A percentile compares a stretch with the other conserved stretches of the same genome.
Conservation (phyloP, 2,113 vertebrate genomes). For the Arvicanthis niloticus region DNA sequence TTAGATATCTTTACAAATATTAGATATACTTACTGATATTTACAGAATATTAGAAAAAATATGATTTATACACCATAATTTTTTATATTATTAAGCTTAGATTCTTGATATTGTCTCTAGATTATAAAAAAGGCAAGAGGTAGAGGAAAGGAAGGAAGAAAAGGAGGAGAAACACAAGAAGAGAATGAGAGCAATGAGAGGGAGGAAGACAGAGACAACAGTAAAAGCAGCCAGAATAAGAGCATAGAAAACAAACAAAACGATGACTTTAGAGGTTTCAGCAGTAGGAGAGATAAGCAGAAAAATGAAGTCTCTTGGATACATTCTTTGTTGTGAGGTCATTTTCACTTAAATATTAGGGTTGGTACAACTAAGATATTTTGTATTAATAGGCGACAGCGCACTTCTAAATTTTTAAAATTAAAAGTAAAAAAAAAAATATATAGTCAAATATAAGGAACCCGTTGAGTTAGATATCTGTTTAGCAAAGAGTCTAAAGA, state of each 20-base stretch:
- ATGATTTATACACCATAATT: neutral
- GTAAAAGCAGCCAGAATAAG: neutral
- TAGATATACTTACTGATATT: neutral
- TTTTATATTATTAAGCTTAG: neutral
- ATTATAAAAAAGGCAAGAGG: neutral
- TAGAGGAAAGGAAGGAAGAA: too few species aligned
- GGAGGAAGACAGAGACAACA: neutral
- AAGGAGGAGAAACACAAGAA: neutral
- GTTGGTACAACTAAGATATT: neutral
- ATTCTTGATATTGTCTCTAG: neutral
- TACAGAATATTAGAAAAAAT: slow-evolving; percentile 11
- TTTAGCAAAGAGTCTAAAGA: neutral
- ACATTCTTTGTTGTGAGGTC: neutral
- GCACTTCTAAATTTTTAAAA: slow-evolving; percentile 49
- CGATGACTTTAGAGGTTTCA: neutral
- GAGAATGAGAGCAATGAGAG: neutral
- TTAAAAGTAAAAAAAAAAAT: slow-evolving; percentile 54
- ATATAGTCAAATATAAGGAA: slow-evolving; percentile 13
- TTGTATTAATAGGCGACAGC: neutral
- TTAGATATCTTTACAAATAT: slow-evolving; percentile 29
- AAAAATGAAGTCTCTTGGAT: neutral
- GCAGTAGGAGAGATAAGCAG: neutral
- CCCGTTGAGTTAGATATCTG: neutral
- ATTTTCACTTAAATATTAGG: neutral
- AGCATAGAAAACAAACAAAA: neutral